A percentile compares a stretch with the other conserved stretches of the same genome.
phyloP scores from a whole-genome alignment of 2,797 vertebrate genomes.

The Falco concolor region DNA sequence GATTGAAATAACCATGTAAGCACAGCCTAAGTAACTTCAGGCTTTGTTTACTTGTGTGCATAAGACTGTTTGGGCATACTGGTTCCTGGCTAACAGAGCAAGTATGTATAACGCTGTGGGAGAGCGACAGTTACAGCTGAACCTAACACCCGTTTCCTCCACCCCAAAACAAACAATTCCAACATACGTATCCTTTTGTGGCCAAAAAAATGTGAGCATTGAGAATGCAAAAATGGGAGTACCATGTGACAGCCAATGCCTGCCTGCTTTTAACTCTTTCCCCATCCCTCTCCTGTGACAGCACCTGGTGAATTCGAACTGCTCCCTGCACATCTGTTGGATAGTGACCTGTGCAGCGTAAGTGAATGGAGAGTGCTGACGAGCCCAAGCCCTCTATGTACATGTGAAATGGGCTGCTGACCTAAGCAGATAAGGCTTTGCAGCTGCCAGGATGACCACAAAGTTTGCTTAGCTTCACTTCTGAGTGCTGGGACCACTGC shows the following conservation, averaged over 20 bases:
- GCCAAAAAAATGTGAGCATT: background rate
- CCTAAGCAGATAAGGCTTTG: background rate
- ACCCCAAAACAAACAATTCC: background rate
- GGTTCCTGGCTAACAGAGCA: background rate
- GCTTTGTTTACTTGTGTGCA: background rate
- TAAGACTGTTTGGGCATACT: background rate
- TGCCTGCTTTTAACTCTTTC: background rate
- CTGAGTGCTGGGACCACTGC: background rate
- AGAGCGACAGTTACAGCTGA: background rate
- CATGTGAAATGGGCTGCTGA: background rate
- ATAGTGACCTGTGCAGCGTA: fast-evolving
- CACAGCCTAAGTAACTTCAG: background rate
- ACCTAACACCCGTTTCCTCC: background rate
- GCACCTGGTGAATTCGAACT: background rate
- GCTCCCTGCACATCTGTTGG: background rate
- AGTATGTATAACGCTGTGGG: background rate
- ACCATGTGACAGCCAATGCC: background rate
- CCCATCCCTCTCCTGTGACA: background rate
- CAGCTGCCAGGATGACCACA: background rate
- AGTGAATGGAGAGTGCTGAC: background rate
- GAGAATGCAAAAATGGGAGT: background rate
- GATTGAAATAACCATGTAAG: background rate
- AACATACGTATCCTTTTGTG: background rate
- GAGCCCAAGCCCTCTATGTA: background rate
- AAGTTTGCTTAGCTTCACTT: background rate